phyloP scores from a whole-genome alignment of 2,113 vertebrate species.

The Lethenteron reissneri region DNA sequence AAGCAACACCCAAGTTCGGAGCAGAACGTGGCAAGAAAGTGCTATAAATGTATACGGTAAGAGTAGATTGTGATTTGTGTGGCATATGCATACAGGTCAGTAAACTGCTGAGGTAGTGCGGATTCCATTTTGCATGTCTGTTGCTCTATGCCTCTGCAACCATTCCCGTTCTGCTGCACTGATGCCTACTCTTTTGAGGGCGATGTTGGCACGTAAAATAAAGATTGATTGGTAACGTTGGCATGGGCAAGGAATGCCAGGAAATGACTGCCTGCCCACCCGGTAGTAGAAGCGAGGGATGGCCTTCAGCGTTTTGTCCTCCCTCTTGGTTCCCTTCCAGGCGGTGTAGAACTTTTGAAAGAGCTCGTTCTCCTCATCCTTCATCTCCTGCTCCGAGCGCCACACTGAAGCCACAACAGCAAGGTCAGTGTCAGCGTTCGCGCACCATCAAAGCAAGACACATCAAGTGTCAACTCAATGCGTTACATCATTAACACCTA shows the following conservation, averaged over 20 bases:
- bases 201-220: no score
- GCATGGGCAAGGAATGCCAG: no score
- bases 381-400: conserved; percentile 53
- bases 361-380: conserved; percentile 60
- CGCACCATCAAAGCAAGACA: no score
- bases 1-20: neutral
- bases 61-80: neutral
- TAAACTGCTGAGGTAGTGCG: neutral
- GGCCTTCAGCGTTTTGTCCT: conserved; percentile 32
- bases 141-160: no score
- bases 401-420: conserved; percentile 25
- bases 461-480: neutral
- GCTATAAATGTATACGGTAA: neutral
- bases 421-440: conserved; percentile 10
- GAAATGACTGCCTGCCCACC: conserved; percentile 25
- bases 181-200: no score
- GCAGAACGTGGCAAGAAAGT: neutral
- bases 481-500: neutral
- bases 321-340: conserved; percentile 53
- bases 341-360: conserved; percentile 73
- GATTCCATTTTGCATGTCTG: no score
- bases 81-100: neutral
- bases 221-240: no score
- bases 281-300: conserved; percentile 90
- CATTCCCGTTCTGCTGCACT: no score